phyloP scores from a whole-genome alignment of 1,140 invertebrate genomes.

The Ips nitidus region DNA sequence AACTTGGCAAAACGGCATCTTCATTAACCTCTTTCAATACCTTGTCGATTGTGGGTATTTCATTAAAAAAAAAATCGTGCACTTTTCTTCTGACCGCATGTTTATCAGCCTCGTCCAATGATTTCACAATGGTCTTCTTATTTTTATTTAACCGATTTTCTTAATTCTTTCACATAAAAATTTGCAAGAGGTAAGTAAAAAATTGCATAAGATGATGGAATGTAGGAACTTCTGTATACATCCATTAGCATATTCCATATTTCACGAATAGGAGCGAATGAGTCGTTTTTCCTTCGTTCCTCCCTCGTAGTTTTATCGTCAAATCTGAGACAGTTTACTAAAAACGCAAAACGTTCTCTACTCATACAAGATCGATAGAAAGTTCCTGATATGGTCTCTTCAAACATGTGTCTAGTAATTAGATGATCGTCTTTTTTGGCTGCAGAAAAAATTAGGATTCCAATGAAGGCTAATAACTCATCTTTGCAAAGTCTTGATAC shows the following conservation, averaged over 20 bases:
- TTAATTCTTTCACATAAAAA: constrained; percentile 45
- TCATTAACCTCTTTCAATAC: no score
- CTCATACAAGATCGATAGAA: constrained; percentile 46
- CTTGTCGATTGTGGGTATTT: no score
- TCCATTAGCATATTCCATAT: constrained; percentile 49
- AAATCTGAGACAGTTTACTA: constrained; percentile 49
- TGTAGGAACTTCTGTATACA: constrained; percentile 40
- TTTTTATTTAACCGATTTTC: no score
- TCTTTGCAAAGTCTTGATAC: no score
- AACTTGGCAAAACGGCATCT: no score
- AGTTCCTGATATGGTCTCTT: no score
- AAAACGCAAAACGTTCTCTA: constrained; percentile 47
- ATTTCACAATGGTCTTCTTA: no score
- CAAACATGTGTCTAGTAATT: no score
- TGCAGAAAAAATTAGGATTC: constrained; percentile 38
- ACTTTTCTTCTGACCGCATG: no score
- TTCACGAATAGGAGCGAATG: constrained; percentile 49
- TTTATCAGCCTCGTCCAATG: no score
- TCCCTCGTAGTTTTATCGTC: constrained; percentile 45
- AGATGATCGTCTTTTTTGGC: no score
- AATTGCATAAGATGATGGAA: constrained; percentile 30
- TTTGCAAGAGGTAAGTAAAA: constrained; percentile 34
- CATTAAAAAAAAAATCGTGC: no score
- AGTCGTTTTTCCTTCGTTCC: constrained; percentile 40
- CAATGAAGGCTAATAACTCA: constrained; percentile 40